phyloP scores from a whole-genome alignment of 2,113 vertebrate species.

The Etheostoma spectabile region DNA sequence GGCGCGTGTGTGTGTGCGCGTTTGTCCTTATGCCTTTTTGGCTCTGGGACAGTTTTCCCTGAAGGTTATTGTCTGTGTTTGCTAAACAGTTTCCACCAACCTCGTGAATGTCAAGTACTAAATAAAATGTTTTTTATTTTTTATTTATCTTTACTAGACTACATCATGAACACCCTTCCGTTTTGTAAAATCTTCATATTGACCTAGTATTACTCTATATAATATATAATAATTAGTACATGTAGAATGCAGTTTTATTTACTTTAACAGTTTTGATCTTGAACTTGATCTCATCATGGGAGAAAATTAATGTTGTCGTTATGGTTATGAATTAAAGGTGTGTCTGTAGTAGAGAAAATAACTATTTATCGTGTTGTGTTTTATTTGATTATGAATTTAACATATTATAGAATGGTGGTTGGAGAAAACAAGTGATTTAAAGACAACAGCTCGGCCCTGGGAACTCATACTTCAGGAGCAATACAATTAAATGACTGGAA shows the following conservation, averaged over 20 bases:
- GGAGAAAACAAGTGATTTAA: too few species aligned
- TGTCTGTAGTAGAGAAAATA: too few species aligned
- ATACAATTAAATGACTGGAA: not conserved
- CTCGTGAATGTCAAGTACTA: too few species aligned
- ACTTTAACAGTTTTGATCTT: not conserved
- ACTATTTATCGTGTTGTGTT: too few species aligned
- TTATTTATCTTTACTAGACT: not conserved
- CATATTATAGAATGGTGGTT: too few species aligned
- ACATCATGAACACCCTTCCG: not conserved
- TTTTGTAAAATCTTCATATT: too few species aligned
- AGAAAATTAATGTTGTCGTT: not conserved
- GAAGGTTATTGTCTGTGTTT: slow-evolving; percentile 15
- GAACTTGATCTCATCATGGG: not conserved
- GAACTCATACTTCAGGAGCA: too few species aligned
- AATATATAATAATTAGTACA: not conserved
- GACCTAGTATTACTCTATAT: not conserved
- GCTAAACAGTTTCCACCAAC: slow-evolving; percentile 9
- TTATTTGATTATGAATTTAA: too few species aligned
- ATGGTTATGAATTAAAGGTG: too few species aligned
- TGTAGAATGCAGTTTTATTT: not conserved
- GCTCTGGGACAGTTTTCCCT: not conserved
- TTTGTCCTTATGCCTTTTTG: not conserved
- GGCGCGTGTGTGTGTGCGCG: not conserved
- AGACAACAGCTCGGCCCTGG: too few species aligned
- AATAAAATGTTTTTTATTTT: too few species aligned